Evolutionary conservation across 2,113 vertebrate species (phyloP).

Genomic region (Circaetus gallicus): DNA sequence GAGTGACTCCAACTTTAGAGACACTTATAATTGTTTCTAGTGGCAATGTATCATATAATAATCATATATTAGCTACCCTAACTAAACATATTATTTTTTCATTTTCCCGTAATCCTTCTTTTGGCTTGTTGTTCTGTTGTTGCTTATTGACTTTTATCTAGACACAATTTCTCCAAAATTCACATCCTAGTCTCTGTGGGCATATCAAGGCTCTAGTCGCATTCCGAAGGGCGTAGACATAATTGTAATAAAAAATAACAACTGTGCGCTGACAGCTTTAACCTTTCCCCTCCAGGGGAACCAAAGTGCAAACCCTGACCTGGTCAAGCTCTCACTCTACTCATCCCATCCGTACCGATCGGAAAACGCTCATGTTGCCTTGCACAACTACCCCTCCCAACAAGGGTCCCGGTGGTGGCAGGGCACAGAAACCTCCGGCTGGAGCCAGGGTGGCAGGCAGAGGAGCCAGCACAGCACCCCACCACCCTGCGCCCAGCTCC

Average conservation of each 20-base stretch:
- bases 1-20: not conserved
- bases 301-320: not conserved
- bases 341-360: not conserved
- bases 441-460: not conserved
- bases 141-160: not conserved
- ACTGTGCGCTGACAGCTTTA: not conserved
- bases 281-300: not conserved
- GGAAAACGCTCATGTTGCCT: rapidly evolving
- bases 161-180: not conserved
- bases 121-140: not conserved
- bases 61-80: not conserved
- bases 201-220: not conserved
- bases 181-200: conserved; percentile 7
- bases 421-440: not conserved
- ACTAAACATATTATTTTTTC: not conserved
- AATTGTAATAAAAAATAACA: conserved; percentile 27
- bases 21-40: not conserved
- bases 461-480: not conserved
- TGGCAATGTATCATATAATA: not conserved
- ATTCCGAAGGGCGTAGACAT: not conserved
- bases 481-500: not conserved
- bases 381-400: not conserved
- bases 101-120: not conserved
- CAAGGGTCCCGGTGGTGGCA: not conserved
- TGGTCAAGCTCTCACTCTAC: not conserved